These are phyloP conservation scores for Sipha flava DNA, from an alignment of 1,140 invertebrate genomes.

Conservation along the genomic window DNA sequence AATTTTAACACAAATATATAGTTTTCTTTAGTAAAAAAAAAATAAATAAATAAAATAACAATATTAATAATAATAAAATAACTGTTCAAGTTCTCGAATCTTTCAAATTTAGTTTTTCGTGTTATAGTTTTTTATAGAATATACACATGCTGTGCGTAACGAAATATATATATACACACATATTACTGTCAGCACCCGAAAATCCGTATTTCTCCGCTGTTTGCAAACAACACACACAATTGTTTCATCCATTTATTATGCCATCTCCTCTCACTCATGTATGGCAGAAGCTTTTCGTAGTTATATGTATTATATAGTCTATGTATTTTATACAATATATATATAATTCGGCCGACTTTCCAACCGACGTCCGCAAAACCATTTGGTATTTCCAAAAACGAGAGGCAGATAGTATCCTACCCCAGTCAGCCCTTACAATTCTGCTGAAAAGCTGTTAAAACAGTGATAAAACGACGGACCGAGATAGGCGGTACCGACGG, in stretches of 20 bases:
- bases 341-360: not conserved
- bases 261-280: not conserved
- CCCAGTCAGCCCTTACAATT: not conserved
- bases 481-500: not conserved
- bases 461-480: slow-evolving; percentile 1
- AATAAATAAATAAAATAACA: too few relatives aligned
- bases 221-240: not conserved
- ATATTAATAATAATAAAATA: too few relatives aligned
- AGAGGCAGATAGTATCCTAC: not conserved
- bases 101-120: too few relatives aligned
- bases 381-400: not conserved
- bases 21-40: too few relatives aligned
- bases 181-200: too few relatives aligned
- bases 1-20: too few relatives aligned
- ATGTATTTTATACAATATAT: too few relatives aligned
- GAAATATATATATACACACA: too few relatives aligned
- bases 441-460: slow-evolving; percentile 25
- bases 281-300: not conserved
- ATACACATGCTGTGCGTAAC: too few relatives aligned
- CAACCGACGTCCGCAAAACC: not conserved
- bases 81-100: too few relatives aligned
- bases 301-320: not conserved
- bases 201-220: not conserved
- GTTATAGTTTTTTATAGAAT: too few relatives aligned
- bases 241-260: not conserved